Evolutionary conservation across 2,888 invertebrate species (phyloP), one percentile per base, ranked within the genome.

Genomic region (Mechanitis messenoides): DNA sequence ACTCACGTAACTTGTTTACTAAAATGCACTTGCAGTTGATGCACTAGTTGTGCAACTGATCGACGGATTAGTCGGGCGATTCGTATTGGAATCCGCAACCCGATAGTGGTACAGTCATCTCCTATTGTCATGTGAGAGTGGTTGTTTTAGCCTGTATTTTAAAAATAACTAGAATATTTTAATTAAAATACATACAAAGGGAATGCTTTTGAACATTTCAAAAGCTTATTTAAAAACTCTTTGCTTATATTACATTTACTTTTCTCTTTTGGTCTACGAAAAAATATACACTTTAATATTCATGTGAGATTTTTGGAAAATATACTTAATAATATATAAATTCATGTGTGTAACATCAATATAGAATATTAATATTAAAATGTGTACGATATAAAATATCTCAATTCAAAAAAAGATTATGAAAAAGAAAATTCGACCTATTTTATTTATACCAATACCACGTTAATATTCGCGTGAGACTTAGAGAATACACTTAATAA

Each of bases 1-100:
- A 81, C 71, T 72, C 66, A 63, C 72, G 68, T 68, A 68, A 77
- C 72, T 78, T 80, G 74, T 74, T 77, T 77, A 67, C 62, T 45
- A 58, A 65, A 61, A 55, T 66, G 68, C 68, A 66, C 64, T 64
- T 64, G 61, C 63, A 61, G 12, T 53, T 59, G 33, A 11, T 59
- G 47, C 45, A 59, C 53, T 46, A 50, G 59, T 66, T 58, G 45
- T 28, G n/a, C 46, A 56, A 65, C 56, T 45, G 38, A 55, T 62
- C 53, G 58, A 35, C 56, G n/a, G 62, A 69, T 57, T 60, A 64
- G 68, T 68, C 64, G 59, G 46, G 28, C 66, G 55, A 66, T 63
- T 66, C 63, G 56, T 50, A 55, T 65, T 64, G 59, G 46, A 58
- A 38, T 45, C 54, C 53, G 68, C 64, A 55, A 56, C 54, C 65